Evolutionary conservation across 2,113 vertebrate species (phyloP), one percentile per base, ranked within the genome.

Genomic region (Siniperca knerii): DNA sequence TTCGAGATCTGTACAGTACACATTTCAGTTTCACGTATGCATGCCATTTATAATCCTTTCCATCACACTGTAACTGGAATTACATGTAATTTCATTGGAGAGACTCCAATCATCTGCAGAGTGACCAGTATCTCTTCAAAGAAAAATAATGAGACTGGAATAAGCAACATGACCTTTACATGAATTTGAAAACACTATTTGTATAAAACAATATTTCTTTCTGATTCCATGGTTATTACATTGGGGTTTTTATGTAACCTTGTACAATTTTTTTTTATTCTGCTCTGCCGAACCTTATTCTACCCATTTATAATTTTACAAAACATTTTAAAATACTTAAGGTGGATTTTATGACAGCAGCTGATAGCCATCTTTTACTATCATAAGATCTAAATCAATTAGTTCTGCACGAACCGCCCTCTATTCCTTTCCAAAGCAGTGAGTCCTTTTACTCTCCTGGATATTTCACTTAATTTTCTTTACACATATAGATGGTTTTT

Each of bases 381-480:
- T 88, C 82, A 87, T 76, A 69, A 64, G 57, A 87, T 62, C 84
- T 54, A 65, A 90, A 89, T 92, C 86, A 89, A 82, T 92, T 89
- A 71, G 11, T 77, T 89, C 68, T 60, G 72, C 80, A 82, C 16
- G 21, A 69, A 52, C 23, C 21, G 21, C 20, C 55, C 0, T 78
- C 40, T 37, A 8, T 77, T 48, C n/a, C 21, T 65, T 48, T 75
- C 10, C 6, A 37, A 64, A 75, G 81, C 77, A 50, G 18, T 18
- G n/a, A 46, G 18, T 25, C 52, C 42, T 54, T 82, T 81, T 70
- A 54, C 65, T 65, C 44, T 66, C 33, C 54, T 57, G 25, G 55
- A 62, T 12, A 0, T 88, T 60, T 72, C 42, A 9, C 48, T 0
- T 44, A 15, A 2, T 16, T 40, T 54, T 57, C 29, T 52, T 8